These are phyloP conservation scores for Phocides pigmalion DNA, from an alignment of 1,140 invertebrate genomes.

Conservation along the genomic window DNA sequence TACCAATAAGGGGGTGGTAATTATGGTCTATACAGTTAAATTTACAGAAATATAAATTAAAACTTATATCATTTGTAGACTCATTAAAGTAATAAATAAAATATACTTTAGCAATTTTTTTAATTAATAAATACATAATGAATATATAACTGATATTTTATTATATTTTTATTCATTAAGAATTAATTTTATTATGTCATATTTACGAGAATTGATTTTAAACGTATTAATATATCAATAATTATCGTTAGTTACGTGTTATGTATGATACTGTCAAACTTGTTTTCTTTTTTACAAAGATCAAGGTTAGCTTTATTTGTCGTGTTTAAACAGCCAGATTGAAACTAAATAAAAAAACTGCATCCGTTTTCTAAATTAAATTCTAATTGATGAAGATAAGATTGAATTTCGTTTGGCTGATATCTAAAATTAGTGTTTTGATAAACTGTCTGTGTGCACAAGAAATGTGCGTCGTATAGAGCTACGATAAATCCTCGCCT, in stretches of 20 bases:
- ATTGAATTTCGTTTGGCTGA: not conserved
- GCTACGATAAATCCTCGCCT: conserved; percentile 11
- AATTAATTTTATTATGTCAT: too few species aligned
- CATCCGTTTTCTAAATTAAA: not conserved
- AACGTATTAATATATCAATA: too few species aligned
- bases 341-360: conserved; percentile 3
- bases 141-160: too few species aligned
- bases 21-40: too few species aligned
- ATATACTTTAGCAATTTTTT: too few species aligned
- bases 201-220: too few species aligned
- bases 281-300: conserved; percentile 26
- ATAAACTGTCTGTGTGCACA: conserved; percentile 1
- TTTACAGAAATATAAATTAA: too few species aligned
- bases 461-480: conserved; percentile 10
- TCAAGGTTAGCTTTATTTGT: conserved; percentile 24
- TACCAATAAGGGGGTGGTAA: too few species aligned
- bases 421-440: not conserved
- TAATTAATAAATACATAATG: too few species aligned
- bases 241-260: not conserved
- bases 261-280: conserved; percentile 16
- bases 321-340: conserved; percentile 5
- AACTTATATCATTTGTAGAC: too few species aligned
- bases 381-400: not conserved
- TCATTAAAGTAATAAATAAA: too few species aligned
- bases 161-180: too few species aligned